Conservation (phyloP, 1,140 invertebrate species). For the Cardiocondyla obscurior region DNA sequence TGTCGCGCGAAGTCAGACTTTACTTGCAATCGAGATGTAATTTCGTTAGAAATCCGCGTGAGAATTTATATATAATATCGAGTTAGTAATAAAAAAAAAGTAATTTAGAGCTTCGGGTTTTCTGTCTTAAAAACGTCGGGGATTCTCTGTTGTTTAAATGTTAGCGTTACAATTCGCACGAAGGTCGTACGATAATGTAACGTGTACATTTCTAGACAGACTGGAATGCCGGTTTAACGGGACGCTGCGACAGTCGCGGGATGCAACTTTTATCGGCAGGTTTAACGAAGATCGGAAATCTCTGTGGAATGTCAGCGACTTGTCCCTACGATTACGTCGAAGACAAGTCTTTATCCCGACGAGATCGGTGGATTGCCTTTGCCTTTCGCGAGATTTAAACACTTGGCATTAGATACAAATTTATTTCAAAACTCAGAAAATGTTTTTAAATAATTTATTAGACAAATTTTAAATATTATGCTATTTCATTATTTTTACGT, state of each 20-base stretch:
- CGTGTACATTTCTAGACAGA: slow-evolving; percentile 42
- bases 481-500: too few species aligned
- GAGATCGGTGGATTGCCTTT: slow-evolving; percentile 77
- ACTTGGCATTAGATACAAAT: background rate
- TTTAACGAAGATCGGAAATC: slow-evolving; percentile 58
- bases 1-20: background rate
- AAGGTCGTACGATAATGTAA: slow-evolving; percentile 40
- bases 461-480: background rate
- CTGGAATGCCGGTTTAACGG: slow-evolving; percentile 59
- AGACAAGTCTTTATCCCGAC: slow-evolving; percentile 69
- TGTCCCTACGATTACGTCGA: slow-evolving; percentile 73
- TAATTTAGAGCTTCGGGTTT: too few species aligned
- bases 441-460: background rate
- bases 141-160: too few species aligned
- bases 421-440: background rate
- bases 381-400: slow-evolving; percentile 31
- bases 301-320: slow-evolving; percentile 65
- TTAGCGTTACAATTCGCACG: slow-evolving; percentile 45
- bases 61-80: background rate
- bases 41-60: background rate
- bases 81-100: background rate
- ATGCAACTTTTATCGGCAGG: slow-evolving; percentile 56
- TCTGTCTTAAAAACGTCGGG: too few species aligned
- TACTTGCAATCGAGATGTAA: background rate
- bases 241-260: slow-evolving; percentile 8